Evolutionary conservation across 92 coral and sea anemone genomes (phyloP).

Genomic region (Porites rus): DNA sequence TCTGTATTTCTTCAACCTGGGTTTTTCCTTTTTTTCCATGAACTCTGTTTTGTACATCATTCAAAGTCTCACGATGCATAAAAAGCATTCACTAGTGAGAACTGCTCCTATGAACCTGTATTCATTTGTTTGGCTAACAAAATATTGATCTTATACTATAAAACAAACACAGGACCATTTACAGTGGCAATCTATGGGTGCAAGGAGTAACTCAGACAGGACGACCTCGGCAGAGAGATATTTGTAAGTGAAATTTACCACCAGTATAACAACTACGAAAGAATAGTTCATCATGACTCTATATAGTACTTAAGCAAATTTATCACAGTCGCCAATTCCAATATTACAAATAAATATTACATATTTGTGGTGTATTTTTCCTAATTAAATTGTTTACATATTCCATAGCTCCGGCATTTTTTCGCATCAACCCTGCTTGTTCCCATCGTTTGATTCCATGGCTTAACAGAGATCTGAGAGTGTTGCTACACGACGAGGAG

Average conservation of each 20-base stretch:
- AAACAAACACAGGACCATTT: conserved; percentile 58
- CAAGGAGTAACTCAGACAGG: conserved; percentile 78
- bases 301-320: too few species aligned
- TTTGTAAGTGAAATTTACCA: conserved; percentile 64
- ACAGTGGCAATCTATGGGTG: conserved; percentile 76
- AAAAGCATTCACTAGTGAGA: background rate
- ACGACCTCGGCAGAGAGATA: conserved; percentile 69
- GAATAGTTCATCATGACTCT: too few species aligned
- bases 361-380: background rate
- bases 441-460: conserved; percentile 96
- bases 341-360: too few species aligned
- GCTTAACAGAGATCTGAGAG: conserved; percentile 88
- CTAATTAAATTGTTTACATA: background rate
- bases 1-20: too few species aligned
- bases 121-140: background rate
- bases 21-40: too few species aligned
- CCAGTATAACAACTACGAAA: too few species aligned
- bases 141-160: background rate
- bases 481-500: conserved; percentile 73
- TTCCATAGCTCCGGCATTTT: conserved; percentile 80
- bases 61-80: background rate
- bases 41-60: background rate
- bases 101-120: too few species aligned
- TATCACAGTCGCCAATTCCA: too few species aligned
- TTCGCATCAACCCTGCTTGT: conserved; percentile 91